Evolutionary conservation across 2,888 invertebrate species (phyloP), one percentile per base, ranked within the genome.

Genomic region (Fabriciana adippe): DNA sequence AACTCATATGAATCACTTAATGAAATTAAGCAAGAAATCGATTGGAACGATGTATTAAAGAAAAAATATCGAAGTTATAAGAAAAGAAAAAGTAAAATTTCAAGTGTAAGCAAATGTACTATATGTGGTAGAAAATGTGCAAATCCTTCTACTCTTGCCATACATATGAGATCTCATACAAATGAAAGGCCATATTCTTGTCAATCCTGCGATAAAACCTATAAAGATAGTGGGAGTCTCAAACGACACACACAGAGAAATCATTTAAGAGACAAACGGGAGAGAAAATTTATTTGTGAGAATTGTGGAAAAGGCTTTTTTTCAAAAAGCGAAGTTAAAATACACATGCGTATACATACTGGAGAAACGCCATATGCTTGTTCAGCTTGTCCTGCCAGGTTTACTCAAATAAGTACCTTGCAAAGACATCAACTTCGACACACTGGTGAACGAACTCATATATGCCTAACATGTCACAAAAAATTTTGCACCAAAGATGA

Each of bases 281-380:
- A 80, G 55, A 79, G 85, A 1, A 81, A 85, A 16, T 88, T 84
- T 59, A 83, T 85, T 14, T 92, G 92, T 76, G 91, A 90, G 69
- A 80, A 78, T 45, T 92, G 92, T 75, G 90, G 90, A 0, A 91
- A 90, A 78, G 80, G 82, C 0, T 91, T 91, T 67, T 87, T 76
- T 67, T 81, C 85, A 6, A 87, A 87, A 73, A 77, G 72, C 70
- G 84, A 87, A 75, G 80, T 90, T 1, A 80, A 80, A 31, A 79
- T 83, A 16, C 92, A 92, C 60, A 83, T 86, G 81, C 76, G 90
- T 8, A 84, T 81, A 6, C 92, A 92, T 61, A 90, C 91, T 2
- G 86, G 87, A 1, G 91, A 92, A 69, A 90, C 88, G 13, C 92
- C 92, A 2, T 90, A 87, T 68, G 67, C 77, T 2, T 92, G 91